Percentiles rank a stretch among this genome's conserved stretches.
These are phyloP conservation scores for Clusia tigrina DNA, from an alignment of 2,888 invertebrate species.

Conservation along the genomic window DNA sequence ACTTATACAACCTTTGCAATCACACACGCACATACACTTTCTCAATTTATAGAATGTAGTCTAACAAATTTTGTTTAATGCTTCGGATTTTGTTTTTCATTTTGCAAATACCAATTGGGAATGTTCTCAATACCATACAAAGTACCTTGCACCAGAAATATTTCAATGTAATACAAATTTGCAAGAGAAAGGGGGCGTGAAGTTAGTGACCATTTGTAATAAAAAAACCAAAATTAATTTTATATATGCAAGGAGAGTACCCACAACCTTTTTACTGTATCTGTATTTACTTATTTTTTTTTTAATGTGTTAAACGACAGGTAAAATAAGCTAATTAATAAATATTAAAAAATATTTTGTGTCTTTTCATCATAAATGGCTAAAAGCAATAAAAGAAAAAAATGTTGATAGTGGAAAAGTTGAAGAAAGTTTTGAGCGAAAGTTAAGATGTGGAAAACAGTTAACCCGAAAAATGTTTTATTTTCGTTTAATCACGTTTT, in stretches of 20 bases:
- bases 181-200: neutral
- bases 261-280: too few species aligned
- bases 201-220: neutral
- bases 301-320: too few species aligned
- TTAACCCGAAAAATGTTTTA: constrained; percentile 64
- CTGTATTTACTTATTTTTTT: too few species aligned
- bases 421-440: constrained; percentile 30
- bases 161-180: constrained; percentile 3
- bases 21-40: constrained; percentile 36
- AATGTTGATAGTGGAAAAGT: constrained; percentile 18
- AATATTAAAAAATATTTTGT: constrained; percentile 14
- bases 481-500: constrained; percentile 59
- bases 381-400: neutral
- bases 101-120: constrained; percentile 45
- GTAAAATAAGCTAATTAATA: neutral
- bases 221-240: constrained; percentile 18
- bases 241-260: too few species aligned
- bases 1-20: neutral
- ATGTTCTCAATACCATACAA: neutral
- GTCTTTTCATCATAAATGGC: neutral
- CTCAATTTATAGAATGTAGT: constrained; percentile 23
- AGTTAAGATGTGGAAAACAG: constrained; percentile 31
- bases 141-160: constrained; percentile 1
- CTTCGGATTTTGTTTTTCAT: constrained; percentile 39
- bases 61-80: neutral